Conservation (phyloP, 2,888 invertebrate species). For the Drosophila mayaguana region DNA sequence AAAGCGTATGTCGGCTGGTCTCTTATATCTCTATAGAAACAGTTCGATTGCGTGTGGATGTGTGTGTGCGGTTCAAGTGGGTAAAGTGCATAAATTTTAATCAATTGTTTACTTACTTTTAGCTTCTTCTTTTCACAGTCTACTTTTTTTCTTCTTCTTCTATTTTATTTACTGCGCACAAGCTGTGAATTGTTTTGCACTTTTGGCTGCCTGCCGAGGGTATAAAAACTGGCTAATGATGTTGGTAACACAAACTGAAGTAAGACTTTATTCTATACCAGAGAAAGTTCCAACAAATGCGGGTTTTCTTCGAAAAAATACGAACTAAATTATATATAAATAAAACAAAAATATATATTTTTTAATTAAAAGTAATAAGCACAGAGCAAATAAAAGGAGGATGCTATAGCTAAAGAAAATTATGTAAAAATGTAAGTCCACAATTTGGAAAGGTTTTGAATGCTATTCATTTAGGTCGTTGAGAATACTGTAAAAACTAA, state of each 20-base stretch:
- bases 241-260: constrained; percentile 8
- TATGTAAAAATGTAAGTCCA: too few relatives aligned
- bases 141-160: constrained; percentile 36
- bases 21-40: constrained; percentile 53
- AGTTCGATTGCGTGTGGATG: constrained; percentile 38
- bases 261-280: not conserved
- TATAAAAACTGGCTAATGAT: constrained; percentile 26
- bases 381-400: not conserved
- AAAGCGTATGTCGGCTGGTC: constrained; percentile 39
- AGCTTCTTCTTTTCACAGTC: constrained; percentile 38
- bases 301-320: not conserved
- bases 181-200: constrained; percentile 60
- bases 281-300: constrained; percentile 2
- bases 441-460: not conserved
- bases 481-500: not conserved
- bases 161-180: constrained; percentile 66
- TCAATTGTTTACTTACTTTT: constrained; percentile 77
- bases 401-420: too few relatives aligned
- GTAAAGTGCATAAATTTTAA: constrained; percentile 75
- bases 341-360: not conserved
- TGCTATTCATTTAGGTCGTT: not conserved
- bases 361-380: not conserved
- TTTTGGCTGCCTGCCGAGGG: constrained; percentile 28
- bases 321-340: not conserved
- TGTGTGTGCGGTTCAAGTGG: constrained; percentile 25